Percentiles rank a stretch among this genome's conserved stretches.
Evolutionary conservation across 2,113 vertebrate genomes (phyloP).

Genomic region (Limanda limanda): DNA sequence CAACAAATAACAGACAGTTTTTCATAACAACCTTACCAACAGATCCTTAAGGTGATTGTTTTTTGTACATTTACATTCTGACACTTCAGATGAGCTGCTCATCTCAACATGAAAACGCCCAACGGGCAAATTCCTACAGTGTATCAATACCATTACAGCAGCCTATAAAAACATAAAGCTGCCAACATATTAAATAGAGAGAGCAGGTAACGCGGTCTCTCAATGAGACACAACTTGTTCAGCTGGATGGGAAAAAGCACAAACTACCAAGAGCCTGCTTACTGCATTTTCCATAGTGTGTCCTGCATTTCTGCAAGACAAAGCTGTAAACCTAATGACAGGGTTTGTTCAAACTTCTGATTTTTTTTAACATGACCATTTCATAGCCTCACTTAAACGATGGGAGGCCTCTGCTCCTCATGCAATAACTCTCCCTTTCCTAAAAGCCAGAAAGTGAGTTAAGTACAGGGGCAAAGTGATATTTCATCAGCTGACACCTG

Average conservation of each 20-base stretch:
- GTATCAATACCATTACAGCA: constrained; percentile 1
- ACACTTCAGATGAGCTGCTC: not conserved
- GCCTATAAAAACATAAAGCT: not conserved
- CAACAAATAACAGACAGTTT: not conserved
- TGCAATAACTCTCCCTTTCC: constrained; percentile 12
- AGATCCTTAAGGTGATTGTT: not conserved
- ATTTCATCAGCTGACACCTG: constrained; percentile 15
- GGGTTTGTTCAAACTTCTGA: constrained; percentile 37
- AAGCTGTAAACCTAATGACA: constrained; percentile 19
- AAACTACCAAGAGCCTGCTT: not conserved
- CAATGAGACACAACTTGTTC: constrained; percentile 17
- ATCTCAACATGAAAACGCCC: not conserved
- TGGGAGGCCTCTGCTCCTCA: not conserved
- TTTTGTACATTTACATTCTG: not conserved
- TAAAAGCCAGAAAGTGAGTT: constrained; percentile 20
- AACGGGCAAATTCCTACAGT: not conserved
- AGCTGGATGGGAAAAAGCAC: constrained; percentile 3
- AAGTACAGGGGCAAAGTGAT: not conserved
- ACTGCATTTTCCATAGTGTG: constrained; percentile 1
- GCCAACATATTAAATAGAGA: not conserved
- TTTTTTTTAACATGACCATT: not conserved
- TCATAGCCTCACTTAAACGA: constrained; percentile 21
- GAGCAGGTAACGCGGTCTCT: not conserved
- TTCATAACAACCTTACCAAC: not conserved
- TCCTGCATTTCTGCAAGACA: constrained; percentile 22